These are phyloP conservation scores for Eurystomus gularis DNA, from an alignment of 2,113 vertebrate species.

Conservation along the genomic window DNA sequence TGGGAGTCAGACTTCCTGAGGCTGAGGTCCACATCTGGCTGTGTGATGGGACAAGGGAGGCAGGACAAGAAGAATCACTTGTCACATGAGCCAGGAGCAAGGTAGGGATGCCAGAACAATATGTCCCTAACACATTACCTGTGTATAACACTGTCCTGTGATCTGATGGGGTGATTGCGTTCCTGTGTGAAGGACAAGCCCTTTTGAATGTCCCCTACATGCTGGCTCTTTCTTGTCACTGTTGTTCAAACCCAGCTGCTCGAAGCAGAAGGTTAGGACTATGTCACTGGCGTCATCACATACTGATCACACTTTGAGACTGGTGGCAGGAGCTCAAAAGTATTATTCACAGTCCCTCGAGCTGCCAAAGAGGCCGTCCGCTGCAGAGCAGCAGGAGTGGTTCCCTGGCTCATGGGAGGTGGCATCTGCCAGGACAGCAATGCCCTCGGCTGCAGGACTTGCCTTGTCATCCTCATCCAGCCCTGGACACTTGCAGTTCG, in stretches of 20 bases:
- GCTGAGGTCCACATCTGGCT: fast-evolving
- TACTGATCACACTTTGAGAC: neutral
- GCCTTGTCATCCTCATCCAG: neutral
- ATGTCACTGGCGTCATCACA: neutral
- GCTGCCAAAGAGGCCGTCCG: slow-evolving; percentile 19
- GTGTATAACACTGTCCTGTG: neutral
- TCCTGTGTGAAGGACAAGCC: neutral
- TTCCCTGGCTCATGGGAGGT: neutral
- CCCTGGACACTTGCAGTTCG: neutral
- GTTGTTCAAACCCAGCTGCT: slow-evolving; percentile 4
- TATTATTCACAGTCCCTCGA: slow-evolving; percentile 19
- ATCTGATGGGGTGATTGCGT: neutral
- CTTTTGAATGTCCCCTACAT: neutral
- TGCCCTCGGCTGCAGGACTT: neutral
- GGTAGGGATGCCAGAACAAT: neutral
- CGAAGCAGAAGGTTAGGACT: neutral
- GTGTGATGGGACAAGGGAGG: neutral
- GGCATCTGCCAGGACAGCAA: neutral
- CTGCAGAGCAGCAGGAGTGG: neutral
- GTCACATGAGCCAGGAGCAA: neutral
- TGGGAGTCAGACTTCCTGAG: neutral
- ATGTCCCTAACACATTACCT: neutral
- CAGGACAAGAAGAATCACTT: neutral
- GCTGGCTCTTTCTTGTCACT: neutral
- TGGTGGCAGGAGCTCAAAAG: slow-evolving; percentile 41